Percentiles rank a stretch among this genome's conserved stretches.
These are phyloP conservation scores for Drosophila recens DNA, from an alignment of 2,888 invertebrate species.

Conservation along the genomic window DNA sequence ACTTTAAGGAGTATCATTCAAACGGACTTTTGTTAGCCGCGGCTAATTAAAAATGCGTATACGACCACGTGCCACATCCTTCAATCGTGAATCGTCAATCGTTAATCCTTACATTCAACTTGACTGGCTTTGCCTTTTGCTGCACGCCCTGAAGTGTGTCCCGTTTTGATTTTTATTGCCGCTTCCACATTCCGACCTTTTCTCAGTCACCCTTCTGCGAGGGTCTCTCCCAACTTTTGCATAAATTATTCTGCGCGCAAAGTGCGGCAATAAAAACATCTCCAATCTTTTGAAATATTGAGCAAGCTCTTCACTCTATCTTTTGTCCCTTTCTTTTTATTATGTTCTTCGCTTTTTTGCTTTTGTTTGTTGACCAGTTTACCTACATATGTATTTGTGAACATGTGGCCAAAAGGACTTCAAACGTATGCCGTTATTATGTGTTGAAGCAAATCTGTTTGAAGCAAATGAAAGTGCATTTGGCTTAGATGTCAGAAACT, in stretches of 20 bases:
- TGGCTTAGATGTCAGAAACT: not conserved
- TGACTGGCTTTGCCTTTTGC: constrained; percentile 59
- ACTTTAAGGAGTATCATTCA: not conserved
- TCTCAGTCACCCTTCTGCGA: constrained; percentile 4
- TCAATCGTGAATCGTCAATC: constrained; percentile 2
- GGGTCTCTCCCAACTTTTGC: constrained; percentile 38
- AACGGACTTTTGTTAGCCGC: not conserved
- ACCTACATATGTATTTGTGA: not conserved
- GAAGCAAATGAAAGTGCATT: not conserved
- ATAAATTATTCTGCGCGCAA: constrained; percentile 56
- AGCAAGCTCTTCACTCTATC: constrained; percentile 28
- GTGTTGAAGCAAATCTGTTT: not conserved
- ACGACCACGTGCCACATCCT: constrained; percentile 8
- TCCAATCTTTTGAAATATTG: constrained; percentile 40
- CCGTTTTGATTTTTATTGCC: constrained; percentile 69
- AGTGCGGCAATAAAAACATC: constrained; percentile 54
- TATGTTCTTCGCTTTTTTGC: not conserved
- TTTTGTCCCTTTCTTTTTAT: constrained; percentile 2
- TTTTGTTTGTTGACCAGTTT: constrained; percentile 3
- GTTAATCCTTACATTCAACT: constrained; percentile 35
- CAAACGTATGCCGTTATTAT: not conserved
- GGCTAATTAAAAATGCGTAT: not conserved
- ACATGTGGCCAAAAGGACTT: not conserved
- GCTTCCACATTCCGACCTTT: constrained; percentile 25
- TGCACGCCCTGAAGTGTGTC: constrained; percentile 46